Evolutionary conservation across 2,888 invertebrate genomes (phyloP), one percentile per base, ranked within the genome.

Genomic region (Epinotia bilunana): DNA sequence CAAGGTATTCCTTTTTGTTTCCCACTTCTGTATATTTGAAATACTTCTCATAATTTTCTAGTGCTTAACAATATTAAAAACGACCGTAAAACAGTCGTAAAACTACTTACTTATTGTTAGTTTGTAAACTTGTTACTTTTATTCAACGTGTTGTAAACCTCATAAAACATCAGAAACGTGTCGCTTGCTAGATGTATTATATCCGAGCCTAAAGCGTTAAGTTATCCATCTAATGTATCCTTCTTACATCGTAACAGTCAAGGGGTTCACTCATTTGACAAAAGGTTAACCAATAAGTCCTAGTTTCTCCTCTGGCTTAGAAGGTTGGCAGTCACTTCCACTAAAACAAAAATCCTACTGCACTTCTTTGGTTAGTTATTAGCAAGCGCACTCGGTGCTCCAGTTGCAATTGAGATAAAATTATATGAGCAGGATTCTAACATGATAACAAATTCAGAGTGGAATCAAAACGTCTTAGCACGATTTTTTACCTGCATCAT

Each of bases 101-200:
- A 53, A 53, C 53, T 13, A 13, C 53, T n/a, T 53, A n/a, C 53
- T n/a, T 53, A 53, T n/a, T n/a, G 53, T 65, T 33, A 65, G 28
- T 64, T 64, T 64, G 64, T 53, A 53, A 65, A 33, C 65, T 28
- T 53, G 53, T 53, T 28, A n/a, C 9, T 16, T 23, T 49, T 20
- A 53, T 64, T 49, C 23, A 64, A 18, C 28, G 49, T 64, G 11
- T 49, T n/a, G 49, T 28, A 49, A 64, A 28, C 28, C 49, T 49
- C n/a, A 64, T 43, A n/a, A n/a, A 39, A 18, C 39, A 33, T 33
- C 46, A n/a, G 9, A 33, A 65, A 65, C 65, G 65, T 65, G 65
- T 28, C 53, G 12, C n/a, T 65, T 53, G 12, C n/a, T 49, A 49
- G 23, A n/a, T 49, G 16, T n/a, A 65, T 65, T 28, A 28, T 28